Conservation (phyloP, 2,113 vertebrate genomes). For the Pitta sordida region DNA sequence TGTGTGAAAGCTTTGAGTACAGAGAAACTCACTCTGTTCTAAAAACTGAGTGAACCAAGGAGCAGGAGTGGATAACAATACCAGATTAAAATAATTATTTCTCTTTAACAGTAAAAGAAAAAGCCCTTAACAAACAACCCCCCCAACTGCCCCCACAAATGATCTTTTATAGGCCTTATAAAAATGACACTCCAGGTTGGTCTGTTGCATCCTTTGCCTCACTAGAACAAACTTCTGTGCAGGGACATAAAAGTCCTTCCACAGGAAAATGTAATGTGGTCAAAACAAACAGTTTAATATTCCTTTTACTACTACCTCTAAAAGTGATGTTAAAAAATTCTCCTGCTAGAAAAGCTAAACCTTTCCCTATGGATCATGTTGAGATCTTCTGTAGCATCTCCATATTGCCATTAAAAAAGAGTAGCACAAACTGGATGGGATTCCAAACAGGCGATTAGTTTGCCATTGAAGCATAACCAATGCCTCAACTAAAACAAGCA, state of each 20-base stretch:
- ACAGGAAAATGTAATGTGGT: not conserved
- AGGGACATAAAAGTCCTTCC: not conserved
- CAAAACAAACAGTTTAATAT: not conserved
- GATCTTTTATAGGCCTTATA: not conserved
- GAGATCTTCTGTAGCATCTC: not conserved
- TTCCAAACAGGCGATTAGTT: constrained; percentile 67
- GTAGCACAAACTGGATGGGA: constrained; percentile 33
- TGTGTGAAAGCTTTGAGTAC: not conserved
- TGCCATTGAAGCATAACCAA: constrained; percentile 70
- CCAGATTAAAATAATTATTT: not conserved
- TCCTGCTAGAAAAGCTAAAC: not conserved
- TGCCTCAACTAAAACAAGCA: constrained; percentile 68
- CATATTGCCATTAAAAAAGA: not conserved
- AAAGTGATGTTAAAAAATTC: not conserved
- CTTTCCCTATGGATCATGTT: not conserved
- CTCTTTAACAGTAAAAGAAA: not conserved
- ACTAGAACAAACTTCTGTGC: not conserved
- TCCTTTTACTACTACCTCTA: not conserved
- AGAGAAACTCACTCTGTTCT: not conserved
- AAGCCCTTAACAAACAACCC: not conserved
- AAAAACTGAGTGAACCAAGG: not conserved
- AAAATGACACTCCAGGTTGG: not conserved
- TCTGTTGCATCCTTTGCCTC: not conserved
- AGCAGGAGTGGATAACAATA: not conserved
- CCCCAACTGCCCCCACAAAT: not conserved